Evolutionary conservation across 2,113 vertebrate genomes (phyloP), one percentile per base, ranked within the genome.

Genomic region (Neolamprologus hecqui): DNA sequence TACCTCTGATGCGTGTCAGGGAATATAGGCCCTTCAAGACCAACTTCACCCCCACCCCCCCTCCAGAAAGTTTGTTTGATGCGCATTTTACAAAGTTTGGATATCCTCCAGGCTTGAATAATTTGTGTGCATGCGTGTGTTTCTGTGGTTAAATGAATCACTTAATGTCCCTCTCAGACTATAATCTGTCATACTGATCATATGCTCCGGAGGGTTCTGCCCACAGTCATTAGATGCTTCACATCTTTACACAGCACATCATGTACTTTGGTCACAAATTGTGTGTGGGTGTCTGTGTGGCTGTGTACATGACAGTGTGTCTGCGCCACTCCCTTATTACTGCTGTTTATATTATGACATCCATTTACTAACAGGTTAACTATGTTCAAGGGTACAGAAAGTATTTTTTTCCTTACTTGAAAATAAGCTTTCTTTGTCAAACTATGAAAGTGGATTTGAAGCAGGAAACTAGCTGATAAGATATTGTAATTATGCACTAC

Each of bases 141-240:
- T 10, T 81, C 9, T 73, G n/a, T 19, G 49, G 63, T 54, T 91
- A 65, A 88, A 81, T 82, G 26, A 90, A 53, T 92, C 84, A 89
- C 84, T 87, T 86, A 81, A 88, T 89, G 63, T 83, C 12, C 23
- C 89, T 88, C 51, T 80, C 80, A 84, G 89, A 23, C 33, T 79
- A 33, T 81, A 89, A 83, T 93, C 84, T 93, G 92, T 93, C 92
- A 93, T 14, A 57, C 65, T 85, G 73, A 90, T 91, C 83, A 81
- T 80, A 75, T 82, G 81, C 82, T 86, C 82, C 87, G 53, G 26
- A 82, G 79, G 79, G 19, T 81, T 90, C 82, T 70, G 88, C 90
- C 92, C 79, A 86, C 80, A 90, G 81, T 35, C 86, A 86, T 90
- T 89, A 77, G 84, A 86, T 28, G 83, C 58, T 28, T 21, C 80